A percentile compares a stretch with the other conserved stretches of the same genome.
Conservation (phyloP, 2,888 invertebrate genomes). For the Nebria brevicollis region DNA sequence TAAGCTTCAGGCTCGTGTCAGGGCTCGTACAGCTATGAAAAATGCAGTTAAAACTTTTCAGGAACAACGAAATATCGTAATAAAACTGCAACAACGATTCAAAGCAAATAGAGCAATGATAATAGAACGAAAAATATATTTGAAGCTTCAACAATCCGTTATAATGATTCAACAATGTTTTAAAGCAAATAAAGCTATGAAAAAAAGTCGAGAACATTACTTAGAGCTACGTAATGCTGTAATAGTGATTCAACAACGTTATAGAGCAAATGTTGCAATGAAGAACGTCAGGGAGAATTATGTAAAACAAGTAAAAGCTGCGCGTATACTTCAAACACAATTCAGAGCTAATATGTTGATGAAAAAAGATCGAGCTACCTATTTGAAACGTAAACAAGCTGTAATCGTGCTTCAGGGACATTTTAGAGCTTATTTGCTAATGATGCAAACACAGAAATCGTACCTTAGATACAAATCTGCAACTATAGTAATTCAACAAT, state of each 20-base stretch:
- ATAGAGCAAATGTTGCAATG: constrained; percentile 56
- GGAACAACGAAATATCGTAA: neutral
- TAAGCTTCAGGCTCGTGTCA: too few species aligned
- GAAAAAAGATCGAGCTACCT: constrained; percentile 54
- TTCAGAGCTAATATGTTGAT: constrained; percentile 58
- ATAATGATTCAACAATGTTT: constrained; percentile 50
- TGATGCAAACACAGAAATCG: constrained; percentile 58
- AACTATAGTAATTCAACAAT: constrained; percentile 60
- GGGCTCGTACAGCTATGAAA: neutral
- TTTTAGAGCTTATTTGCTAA: constrained; percentile 50
- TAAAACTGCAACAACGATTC: constrained; percentile 12
- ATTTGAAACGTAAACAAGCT: constrained; percentile 55
- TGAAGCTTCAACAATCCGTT: neutral
- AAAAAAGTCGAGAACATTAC: constrained; percentile 50
- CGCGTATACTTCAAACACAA: constrained; percentile 55
- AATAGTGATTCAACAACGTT: constrained; percentile 56
- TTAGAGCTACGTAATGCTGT: constrained; percentile 56
- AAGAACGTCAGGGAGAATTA: constrained; percentile 51
- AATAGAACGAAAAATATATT: neutral
- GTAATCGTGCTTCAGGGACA: constrained; percentile 30
- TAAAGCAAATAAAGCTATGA: constrained; percentile 56
- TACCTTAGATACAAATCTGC: constrained; percentile 58
- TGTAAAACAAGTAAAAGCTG: constrained; percentile 49
- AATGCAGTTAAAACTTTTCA: neutral
- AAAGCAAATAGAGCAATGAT: constrained; percentile 18